Percentiles rank a stretch among this genome's conserved stretches.
These are phyloP conservation scores for Ptilonorhynchus violaceus DNA, from an alignment of 2,113 vertebrate species.

Conservation along the genomic window DNA sequence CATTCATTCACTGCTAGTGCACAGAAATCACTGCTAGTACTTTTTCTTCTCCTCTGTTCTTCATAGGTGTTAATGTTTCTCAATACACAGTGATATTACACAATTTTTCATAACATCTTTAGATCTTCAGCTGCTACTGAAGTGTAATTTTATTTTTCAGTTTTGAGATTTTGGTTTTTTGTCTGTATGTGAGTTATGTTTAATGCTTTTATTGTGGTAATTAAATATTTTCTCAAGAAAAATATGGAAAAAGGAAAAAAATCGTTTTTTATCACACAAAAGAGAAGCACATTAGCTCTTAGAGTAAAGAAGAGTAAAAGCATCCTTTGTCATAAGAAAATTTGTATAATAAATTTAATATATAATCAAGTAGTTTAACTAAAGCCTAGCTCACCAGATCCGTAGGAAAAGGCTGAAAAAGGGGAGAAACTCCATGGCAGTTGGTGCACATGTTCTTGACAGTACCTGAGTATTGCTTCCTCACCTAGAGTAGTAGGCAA, in stretches of 20 bases:
- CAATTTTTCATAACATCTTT: not conserved
- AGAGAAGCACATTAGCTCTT: not conserved
- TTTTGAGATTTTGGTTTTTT: rapidly evolving
- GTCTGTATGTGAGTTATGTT: not conserved
- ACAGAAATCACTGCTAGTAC: not conserved
- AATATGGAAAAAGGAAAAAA: not conserved
- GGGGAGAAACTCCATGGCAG: not conserved
- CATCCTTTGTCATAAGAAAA: not conserved
- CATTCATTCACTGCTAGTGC: not conserved
- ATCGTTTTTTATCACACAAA: rapidly evolving
- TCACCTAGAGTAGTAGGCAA: not conserved
- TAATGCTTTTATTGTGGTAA: not conserved
- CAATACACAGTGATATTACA: not conserved
- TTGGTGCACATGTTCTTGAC: not conserved
- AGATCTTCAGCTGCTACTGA: not conserved
- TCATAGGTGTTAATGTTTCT: not conserved
- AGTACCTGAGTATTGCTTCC: not conserved
- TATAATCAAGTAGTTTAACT: not conserved
- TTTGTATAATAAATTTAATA: not conserved
- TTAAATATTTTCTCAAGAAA: not conserved
- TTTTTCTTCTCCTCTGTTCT: not conserved
- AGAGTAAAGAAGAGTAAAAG: not conserved
- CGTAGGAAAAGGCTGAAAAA: not conserved
- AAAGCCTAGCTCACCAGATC: not conserved
- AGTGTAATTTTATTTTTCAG: not conserved